These are phyloP conservation scores for Diprion similis DNA, from an alignment of 1,140 invertebrate species.

Conservation along the genomic window DNA sequence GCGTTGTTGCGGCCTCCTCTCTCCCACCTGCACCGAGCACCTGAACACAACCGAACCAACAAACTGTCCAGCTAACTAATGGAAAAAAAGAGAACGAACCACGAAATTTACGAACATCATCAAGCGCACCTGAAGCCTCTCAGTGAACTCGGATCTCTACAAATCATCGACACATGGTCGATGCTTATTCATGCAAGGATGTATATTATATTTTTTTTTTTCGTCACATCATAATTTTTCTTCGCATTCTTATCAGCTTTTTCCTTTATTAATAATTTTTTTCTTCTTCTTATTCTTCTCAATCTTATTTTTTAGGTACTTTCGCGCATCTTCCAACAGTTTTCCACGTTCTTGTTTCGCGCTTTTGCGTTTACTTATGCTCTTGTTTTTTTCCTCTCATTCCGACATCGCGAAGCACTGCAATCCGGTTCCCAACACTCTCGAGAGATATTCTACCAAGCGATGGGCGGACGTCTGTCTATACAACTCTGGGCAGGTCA, in stretches of 20 bases:
- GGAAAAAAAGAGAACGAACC: too few species aligned
- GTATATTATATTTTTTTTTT: not conserved
- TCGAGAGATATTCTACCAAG: not conserved
- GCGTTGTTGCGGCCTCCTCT: not conserved
- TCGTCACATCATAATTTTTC: not conserved
- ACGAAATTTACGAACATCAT: not conserved
- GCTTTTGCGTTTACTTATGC: not conserved
- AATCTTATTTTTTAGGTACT: too few species aligned
- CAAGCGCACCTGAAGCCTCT: not conserved
- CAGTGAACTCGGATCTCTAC: not conserved
- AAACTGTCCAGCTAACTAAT: not conserved
- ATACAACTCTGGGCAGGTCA: not conserved
- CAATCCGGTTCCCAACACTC: not conserved
- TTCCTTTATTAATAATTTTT: not conserved
- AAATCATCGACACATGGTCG: not conserved
- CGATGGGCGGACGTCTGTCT: constrained; percentile 1
- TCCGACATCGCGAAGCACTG: not conserved
- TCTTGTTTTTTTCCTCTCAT: not conserved
- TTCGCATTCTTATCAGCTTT: not conserved
- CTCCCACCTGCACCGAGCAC: not conserved
- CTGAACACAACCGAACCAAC: not conserved
- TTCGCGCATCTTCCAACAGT: too few species aligned
- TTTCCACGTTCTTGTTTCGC: too few species aligned
- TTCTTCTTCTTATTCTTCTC: too few species aligned
- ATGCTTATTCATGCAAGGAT: not conserved